Conservation (phyloP, 2,797 vertebrate genomes). For the Coregonus ussuriensis region DNA sequence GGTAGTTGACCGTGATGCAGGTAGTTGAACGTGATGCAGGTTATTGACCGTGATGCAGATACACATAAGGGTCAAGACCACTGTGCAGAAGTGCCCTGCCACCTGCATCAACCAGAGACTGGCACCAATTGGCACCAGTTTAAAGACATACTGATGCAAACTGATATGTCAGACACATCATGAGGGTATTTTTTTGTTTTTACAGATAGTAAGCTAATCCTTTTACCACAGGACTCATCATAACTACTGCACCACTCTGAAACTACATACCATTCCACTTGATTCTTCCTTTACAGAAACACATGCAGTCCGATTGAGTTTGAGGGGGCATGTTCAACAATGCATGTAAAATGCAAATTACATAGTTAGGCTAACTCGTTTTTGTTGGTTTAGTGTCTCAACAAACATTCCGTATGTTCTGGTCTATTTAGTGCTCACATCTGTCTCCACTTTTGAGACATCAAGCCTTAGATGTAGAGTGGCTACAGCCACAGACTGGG, state of each 20-base stretch:
- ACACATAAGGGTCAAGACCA: not conserved
- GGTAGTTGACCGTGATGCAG: too few relatives aligned
- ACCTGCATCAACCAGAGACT: not conserved
- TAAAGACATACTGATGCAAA: too few relatives aligned
- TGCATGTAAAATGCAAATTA: conserved; percentile 48
- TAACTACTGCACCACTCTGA: too few relatives aligned
- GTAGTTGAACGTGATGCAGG: too few relatives aligned
- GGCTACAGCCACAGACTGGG: conserved; percentile 10
- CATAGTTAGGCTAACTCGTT: conserved; percentile 31
- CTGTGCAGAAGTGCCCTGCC: not conserved
- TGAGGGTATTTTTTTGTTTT: too few relatives aligned
- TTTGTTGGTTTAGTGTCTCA: conserved; percentile 47
- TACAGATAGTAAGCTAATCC: too few relatives aligned
- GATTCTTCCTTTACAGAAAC: too few relatives aligned
- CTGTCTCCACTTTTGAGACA: conserved; percentile 59
- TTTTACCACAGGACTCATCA: too few relatives aligned
- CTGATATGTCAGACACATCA: too few relatives aligned
- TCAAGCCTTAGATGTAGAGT: not conserved
- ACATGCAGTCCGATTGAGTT: conserved; percentile 32
- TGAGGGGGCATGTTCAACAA: conserved; percentile 36
- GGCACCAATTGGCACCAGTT: too few relatives aligned
- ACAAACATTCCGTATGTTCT: conserved; percentile 53
- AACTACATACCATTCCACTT: too few relatives aligned
- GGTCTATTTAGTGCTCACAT: conserved; percentile 57
- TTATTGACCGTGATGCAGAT: not conserved